phyloP scores from a whole-genome alignment of 2,113 vertebrate species.

The Struthidea cinerea region DNA sequence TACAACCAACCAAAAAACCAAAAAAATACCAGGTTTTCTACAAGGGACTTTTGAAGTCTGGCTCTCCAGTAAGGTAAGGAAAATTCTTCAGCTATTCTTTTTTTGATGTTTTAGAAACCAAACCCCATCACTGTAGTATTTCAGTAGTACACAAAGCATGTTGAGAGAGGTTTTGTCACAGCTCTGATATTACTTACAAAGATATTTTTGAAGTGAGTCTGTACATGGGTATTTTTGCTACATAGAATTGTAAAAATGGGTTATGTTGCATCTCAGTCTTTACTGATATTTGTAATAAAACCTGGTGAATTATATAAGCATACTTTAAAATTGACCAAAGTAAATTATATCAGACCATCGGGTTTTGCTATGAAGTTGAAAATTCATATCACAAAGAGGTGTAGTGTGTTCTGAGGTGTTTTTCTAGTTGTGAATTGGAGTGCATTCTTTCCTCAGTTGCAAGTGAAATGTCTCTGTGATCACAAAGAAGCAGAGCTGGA shows the following conservation, averaged over 20 bases:
- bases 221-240: neutral
- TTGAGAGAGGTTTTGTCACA: neutral
- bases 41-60: neutral
- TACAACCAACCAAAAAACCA: neutral
- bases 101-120: neutral
- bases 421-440: neutral
- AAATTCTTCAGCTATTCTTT: neutral
- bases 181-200: neutral
- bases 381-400: neutral
- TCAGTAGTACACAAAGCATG: neutral
- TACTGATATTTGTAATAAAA: neutral
- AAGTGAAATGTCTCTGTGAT: accelerated
- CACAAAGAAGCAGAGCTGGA: neutral
- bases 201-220: neutral
- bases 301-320: neutral
- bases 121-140: neutral
- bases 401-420: neutral
- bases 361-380: neutral
- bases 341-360: neutral
- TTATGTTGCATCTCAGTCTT: neutral
- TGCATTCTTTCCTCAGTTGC: neutral
- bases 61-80: neutral
- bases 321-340: neutral
- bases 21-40: neutral
- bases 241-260: neutral